A percentile compares a stretch with the other conserved stretches of the same genome.
Evolutionary conservation across 2,113 vertebrate species (phyloP).

Genomic region (Cygnus buccinator): DNA sequence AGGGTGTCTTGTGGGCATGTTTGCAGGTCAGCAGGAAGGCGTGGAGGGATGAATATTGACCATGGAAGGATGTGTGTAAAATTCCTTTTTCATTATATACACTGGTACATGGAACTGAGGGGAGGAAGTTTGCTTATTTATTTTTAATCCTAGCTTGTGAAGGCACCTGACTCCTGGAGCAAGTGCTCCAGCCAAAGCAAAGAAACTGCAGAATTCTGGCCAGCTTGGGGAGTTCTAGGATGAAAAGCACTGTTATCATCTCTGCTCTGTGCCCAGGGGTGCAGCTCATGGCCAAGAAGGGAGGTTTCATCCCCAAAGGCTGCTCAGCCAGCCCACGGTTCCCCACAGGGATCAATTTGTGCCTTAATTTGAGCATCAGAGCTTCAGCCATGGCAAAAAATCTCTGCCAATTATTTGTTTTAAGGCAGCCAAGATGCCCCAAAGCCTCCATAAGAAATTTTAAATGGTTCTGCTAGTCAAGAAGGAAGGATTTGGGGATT

Average conservation of each 20-base stretch:
- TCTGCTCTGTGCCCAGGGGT: neutral
- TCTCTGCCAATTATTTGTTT: neutral
- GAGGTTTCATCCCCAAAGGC: neutral
- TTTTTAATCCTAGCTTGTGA: neutral
- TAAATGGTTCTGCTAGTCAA: no score
- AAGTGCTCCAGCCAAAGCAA: neutral
- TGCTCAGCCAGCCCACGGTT: neutral
- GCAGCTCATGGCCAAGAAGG: fast-evolving
- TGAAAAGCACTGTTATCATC: neutral
- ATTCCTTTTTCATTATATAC: neutral
- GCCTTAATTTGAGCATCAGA: fast-evolving
- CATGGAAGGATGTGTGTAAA: neutral
- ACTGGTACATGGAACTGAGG: neutral
- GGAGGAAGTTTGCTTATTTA: neutral
- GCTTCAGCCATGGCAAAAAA: neutral
- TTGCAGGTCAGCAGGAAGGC: neutral
- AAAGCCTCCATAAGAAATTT: neutral
- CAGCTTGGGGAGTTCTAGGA: neutral
- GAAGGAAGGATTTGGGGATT: neutral
- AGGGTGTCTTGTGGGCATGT: neutral
- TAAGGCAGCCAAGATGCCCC: neutral
- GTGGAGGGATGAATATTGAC: neutral
- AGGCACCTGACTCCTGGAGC: neutral
- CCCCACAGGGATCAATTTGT: neutral
- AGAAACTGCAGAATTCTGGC: neutral